Percentiles rank a stretch among this genome's conserved stretches.
Conservation (phyloP, 2,797 vertebrate species). For the Acanthopagrus latus region DNA sequence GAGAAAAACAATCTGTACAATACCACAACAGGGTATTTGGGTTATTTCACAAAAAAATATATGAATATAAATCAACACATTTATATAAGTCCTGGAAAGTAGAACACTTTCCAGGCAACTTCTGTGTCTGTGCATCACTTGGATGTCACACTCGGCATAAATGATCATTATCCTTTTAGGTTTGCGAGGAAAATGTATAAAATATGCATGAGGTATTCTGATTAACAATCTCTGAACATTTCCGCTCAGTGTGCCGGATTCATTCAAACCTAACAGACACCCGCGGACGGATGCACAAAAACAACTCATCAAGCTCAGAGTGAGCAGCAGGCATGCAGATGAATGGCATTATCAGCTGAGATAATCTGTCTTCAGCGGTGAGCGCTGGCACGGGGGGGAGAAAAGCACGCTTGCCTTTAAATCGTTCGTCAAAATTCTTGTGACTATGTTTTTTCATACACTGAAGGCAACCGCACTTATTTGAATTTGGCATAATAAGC, state of each 20-base stretch:
- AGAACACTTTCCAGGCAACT: slow-evolving; percentile 21
- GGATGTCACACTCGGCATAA: slow-evolving; percentile 29
- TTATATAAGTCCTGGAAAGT: slow-evolving; percentile 17
- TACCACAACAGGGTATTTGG: slow-evolving; percentile 10
- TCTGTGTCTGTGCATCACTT: slow-evolving; percentile 36
- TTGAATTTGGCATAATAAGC: neutral
- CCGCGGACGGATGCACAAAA: slow-evolving; percentile 24
- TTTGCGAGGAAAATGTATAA: slow-evolving; percentile 51
- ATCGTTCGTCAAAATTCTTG: neutral
- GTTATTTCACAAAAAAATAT: slow-evolving; percentile 26
- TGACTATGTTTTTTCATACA: neutral
- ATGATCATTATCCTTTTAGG: slow-evolving; percentile 51
- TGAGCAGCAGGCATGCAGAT: slow-evolving; percentile 53
- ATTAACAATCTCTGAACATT: slow-evolving; percentile 65
- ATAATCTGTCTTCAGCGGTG: slow-evolving; percentile 19
- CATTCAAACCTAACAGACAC: slow-evolving; percentile 61
- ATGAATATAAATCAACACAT: slow-evolving; percentile 31
- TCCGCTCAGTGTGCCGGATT: slow-evolving; percentile 42
- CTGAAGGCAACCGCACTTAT: neutral
- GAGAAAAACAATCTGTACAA: slow-evolving; percentile 13
- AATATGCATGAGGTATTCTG: slow-evolving; percentile 63
- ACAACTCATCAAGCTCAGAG: slow-evolving; percentile 31
- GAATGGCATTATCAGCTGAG: slow-evolving; percentile 45
- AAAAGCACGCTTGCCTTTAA: neutral
- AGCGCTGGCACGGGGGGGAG: neutral